A percentile compares a stretch with the other conserved stretches of the same genome.
Conservation (phyloP, 2,113 vertebrate species). For the Pteruthius melanotis region DNA sequence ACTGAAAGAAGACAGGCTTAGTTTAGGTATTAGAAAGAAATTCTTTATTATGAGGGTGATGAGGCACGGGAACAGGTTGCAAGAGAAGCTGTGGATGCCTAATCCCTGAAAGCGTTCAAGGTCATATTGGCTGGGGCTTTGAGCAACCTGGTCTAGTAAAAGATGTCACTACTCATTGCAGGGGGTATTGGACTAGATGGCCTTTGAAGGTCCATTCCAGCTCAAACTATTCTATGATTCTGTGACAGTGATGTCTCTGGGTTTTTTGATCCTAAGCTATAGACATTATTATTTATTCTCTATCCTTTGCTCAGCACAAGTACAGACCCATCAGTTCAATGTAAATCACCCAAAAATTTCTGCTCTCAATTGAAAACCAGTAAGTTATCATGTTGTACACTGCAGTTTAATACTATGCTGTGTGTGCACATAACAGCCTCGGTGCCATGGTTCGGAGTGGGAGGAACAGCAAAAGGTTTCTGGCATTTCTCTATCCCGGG, state of each 20-base stretch:
- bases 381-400: background rate
- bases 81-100: background rate
- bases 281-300: background rate
- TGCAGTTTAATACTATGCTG: background rate
- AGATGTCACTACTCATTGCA: background rate
- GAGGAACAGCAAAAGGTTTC: background rate
- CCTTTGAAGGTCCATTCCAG: background rate
- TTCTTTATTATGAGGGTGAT: background rate
- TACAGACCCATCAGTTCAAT: background rate
- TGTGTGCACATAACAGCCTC: background rate
- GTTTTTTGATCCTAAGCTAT: background rate
- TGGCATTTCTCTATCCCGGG: background rate
- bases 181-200: background rate
- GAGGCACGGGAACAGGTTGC: background rate
- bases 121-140: background rate
- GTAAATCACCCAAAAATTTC: background rate
- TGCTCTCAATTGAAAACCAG: rapidly evolving
- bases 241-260: background rate
- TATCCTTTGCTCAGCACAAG: background rate
- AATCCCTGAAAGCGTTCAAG: background rate
- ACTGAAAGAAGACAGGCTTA: background rate
- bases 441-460: background rate
- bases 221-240: background rate
- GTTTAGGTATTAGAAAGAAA: background rate
- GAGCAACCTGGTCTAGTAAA: background rate